A percentile compares a stretch with the other conserved stretches of the same genome.
Conservation (phyloP, 2,113 vertebrate genomes). For the Arenaria interpres region DNA sequence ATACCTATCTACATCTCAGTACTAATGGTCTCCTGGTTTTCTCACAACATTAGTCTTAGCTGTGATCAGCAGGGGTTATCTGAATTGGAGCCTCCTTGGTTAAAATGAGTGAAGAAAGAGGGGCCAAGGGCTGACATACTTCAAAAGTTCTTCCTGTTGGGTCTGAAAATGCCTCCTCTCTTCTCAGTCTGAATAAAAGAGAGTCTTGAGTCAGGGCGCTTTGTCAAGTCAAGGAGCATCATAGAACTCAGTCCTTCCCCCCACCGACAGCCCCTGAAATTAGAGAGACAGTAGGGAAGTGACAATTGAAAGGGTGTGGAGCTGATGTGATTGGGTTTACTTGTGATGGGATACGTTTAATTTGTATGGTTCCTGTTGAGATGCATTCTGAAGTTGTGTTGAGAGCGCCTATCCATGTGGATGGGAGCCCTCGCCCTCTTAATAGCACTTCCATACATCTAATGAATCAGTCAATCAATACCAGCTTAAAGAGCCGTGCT, state of each 20-base stretch:
- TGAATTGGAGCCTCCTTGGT: neutral
- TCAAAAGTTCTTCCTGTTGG: neutral
- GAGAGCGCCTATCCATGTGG: neutral
- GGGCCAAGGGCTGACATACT: neutral
- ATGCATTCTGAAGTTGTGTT: neutral
- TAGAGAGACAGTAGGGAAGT: neutral
- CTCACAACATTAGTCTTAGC: neutral
- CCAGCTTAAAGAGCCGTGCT: neutral
- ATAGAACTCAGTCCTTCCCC: neutral
- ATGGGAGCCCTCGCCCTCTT: neutral
- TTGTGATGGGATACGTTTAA: neutral
- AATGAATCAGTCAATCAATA: slow-evolving; percentile 19
- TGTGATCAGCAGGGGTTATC: neutral
- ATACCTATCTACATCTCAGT: neutral
- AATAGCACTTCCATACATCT: neutral
- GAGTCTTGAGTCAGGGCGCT: neutral
- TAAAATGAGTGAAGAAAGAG: neutral
- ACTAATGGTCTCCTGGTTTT: neutral
- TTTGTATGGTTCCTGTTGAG: neutral
- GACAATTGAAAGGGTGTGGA: neutral
- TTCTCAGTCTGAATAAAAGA: neutral
- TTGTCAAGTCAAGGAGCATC: neutral
- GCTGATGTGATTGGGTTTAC: neutral
- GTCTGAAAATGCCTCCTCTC: neutral
- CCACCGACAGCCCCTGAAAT: neutral